Evolutionary conservation across 2,113 vertebrate species (phyloP).

Genomic region (Poicephalus gulielmi): DNA sequence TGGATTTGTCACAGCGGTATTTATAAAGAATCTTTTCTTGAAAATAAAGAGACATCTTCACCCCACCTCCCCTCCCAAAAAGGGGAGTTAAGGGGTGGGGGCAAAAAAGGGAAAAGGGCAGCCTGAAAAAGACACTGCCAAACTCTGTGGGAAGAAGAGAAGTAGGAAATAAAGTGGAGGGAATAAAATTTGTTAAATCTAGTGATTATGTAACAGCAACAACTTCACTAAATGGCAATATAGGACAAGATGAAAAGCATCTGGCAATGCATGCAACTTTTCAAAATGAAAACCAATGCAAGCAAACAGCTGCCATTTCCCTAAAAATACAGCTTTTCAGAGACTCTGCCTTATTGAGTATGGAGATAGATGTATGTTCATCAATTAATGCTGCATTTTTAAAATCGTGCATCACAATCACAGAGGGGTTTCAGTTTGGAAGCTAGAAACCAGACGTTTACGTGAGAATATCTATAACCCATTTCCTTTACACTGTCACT

Average conservation of each 20-base stretch:
- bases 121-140: slow-evolving; percentile 5
- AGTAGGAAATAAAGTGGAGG: neutral
- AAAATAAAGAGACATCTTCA: slow-evolving; percentile 46
- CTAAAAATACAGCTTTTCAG: neutral
- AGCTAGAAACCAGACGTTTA: neutral
- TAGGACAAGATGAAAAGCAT: neutral
- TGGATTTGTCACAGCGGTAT: slow-evolving; percentile 65
- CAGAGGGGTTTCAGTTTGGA: neutral
- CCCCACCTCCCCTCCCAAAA: neutral
- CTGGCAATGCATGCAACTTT: neutral
- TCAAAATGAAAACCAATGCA: neutral
- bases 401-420: neutral
- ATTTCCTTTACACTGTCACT: neutral
- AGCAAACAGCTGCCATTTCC: neutral
- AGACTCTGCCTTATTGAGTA: neutral
- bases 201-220: neutral
- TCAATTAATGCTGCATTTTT: neutral
- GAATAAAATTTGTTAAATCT: slow-evolving; percentile 12
- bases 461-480: neutral
- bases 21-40: slow-evolving; percentile 49
- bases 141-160: neutral
- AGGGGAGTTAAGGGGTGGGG: neutral
- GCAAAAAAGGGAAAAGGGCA: neutral
- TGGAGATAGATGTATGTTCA: neutral
- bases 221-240: neutral